phyloP scores from a whole-genome alignment of 1,140 invertebrate genomes.

The Cyclina sinensis region DNA sequence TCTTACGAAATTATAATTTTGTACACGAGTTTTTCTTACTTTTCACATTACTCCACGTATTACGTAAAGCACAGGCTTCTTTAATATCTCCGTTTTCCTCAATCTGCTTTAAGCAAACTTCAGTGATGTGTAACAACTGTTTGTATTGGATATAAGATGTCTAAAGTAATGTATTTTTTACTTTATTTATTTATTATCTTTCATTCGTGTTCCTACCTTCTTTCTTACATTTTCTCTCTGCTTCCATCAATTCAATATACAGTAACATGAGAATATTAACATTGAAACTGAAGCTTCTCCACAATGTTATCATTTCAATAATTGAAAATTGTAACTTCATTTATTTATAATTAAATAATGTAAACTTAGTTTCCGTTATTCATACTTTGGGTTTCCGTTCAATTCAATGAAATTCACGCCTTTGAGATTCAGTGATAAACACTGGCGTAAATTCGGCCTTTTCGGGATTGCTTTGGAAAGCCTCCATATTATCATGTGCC shows the following conservation, averaged over 20 bases:
- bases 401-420: neutral
- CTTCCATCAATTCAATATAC: no score
- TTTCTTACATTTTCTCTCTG: no score
- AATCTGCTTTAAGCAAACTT: neutral
- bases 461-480: neutral
- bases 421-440: neutral
- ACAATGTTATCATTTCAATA: no score
- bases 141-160: neutral
- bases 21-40: neutral
- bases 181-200: no score
- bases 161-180: no score
- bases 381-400: neutral
- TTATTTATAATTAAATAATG: no score
- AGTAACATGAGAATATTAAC: no score
- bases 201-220: no score
- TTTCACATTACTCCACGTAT: constrained; percentile 7
- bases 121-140: neutral
- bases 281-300: no score
- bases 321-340: no score
- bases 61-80: neutral
- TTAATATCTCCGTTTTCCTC: neutral
- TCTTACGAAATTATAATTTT: no score
- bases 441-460: neutral
- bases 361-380: neutral
- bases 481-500: neutral